Evolutionary conservation across 2,888 invertebrate species (phyloP).

Genomic region (Heteromurus nitidus): DNA sequence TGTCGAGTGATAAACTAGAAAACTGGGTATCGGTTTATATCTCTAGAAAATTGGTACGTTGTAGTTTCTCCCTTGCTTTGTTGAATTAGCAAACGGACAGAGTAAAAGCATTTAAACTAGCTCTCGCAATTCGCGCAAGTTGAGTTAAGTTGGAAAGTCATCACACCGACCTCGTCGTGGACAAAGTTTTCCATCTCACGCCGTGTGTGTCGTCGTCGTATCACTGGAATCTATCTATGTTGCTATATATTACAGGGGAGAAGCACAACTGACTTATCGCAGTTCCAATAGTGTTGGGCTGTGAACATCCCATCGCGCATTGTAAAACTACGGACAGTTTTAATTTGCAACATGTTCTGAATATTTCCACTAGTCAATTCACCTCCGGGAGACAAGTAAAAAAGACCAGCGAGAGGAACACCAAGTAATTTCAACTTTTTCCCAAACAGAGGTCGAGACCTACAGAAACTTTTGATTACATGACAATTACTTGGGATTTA

Average conservation of each 20-base stretch:
- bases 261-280: constrained; percentile 30
- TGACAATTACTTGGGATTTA: constrained; percentile 67
- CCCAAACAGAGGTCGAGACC: constrained; percentile 53
- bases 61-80: too few species aligned
- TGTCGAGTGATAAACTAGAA: too few species aligned
- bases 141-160: not conserved
- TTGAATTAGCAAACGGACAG: too few species aligned
- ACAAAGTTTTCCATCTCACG: not conserved
- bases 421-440: constrained; percentile 65
- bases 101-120: too few species aligned
- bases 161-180: not conserved
- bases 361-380: constrained; percentile 62
- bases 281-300: constrained; percentile 18
- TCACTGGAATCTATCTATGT: not conserved
- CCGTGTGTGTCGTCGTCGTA: not conserved
- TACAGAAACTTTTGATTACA: constrained; percentile 65
- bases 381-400: constrained; percentile 36
- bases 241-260: not conserved
- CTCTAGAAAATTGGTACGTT: too few species aligned
- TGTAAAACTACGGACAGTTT: constrained; percentile 63
- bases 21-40: too few species aligned
- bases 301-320: constrained; percentile 61
- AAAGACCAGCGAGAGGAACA: constrained; percentile 28
- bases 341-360: constrained; percentile 67
- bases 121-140: too few species aligned